These are phyloP conservation scores for Pteropus rufus DNA, from an alignment of 2,797 vertebrate species.

Conservation along the genomic window DNA sequence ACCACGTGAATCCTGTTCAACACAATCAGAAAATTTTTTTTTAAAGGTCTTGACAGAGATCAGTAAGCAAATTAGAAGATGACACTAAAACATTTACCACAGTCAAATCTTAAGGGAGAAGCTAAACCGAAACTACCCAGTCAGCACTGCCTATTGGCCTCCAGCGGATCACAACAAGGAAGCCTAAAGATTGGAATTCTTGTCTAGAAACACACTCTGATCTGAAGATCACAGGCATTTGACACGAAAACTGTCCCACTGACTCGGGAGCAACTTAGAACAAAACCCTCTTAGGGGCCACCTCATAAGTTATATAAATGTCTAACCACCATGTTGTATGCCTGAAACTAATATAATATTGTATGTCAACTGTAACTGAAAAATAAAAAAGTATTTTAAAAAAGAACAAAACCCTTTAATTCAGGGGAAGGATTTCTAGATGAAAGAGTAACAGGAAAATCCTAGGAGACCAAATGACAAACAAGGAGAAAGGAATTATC, in stretches of 20 bases:
- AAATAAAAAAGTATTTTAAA: too few relatives aligned
- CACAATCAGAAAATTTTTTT: background rate
- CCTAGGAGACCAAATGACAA: background rate
- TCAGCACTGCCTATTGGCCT: background rate
- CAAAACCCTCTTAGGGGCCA: background rate
- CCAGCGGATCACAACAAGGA: background rate
- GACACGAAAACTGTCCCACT: background rate
- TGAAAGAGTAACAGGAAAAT: background rate
- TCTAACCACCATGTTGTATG: too few relatives aligned
- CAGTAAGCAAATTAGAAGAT: slow-evolving; percentile 8
- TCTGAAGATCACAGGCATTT: background rate
- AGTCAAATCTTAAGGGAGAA: background rate
- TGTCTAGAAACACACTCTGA: background rate
- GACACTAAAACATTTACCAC: background rate
- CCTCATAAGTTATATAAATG: too few relatives aligned
- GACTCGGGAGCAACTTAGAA: background rate
- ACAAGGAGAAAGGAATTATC: background rate
- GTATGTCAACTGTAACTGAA: too few relatives aligned
- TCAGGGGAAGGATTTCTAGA: background rate
- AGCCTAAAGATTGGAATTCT: background rate
- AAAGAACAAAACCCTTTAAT: background rate
- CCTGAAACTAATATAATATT: too few relatives aligned
- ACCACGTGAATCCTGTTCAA: background rate
- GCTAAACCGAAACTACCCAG: background rate
- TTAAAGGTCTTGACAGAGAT: background rate